These are phyloP conservation scores for Euphysa ruthae DNA, from an alignment of 30 jellyfish, hydroid and myxozoan genomes.

Conservation along the genomic window DNA sequence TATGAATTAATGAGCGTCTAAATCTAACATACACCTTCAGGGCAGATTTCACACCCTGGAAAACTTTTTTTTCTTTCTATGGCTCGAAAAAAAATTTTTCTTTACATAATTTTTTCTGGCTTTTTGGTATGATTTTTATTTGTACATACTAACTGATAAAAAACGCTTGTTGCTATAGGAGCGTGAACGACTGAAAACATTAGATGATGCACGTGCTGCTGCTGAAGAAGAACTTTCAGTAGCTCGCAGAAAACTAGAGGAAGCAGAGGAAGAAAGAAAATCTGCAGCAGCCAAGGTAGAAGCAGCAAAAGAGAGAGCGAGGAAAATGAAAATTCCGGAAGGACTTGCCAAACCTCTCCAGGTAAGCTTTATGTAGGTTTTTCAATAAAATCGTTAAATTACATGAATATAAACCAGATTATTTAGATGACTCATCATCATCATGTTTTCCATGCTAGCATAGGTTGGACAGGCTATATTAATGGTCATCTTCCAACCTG, in stretches of 20 bases:
- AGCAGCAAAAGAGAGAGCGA: slow-evolving; percentile 72
- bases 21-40: too few relatives aligned
- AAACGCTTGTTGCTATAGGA: slow-evolving; percentile 47
- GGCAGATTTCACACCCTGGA: too few relatives aligned
- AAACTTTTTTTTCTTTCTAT: too few relatives aligned
- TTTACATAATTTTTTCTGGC: too few relatives aligned
- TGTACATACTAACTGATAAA: too few relatives aligned
- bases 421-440: background rate
- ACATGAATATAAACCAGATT: background rate
- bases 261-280: slow-evolving; percentile 89
- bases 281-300: slow-evolving; percentile 94
- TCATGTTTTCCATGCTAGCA: too few relatives aligned
- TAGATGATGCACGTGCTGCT: slow-evolving; percentile 72
- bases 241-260: slow-evolving; percentile 76
- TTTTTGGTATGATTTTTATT: too few relatives aligned
- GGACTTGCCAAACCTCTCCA: slow-evolving; percentile 83
- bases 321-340: slow-evolving; percentile 73
- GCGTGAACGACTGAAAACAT: slow-evolving; percentile 60
- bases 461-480: too few relatives aligned
- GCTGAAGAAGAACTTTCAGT: slow-evolving; percentile 79
- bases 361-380: slow-evolving; percentile 5
- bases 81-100: too few relatives aligned
- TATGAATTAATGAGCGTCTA: too few relatives aligned
- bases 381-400: too few relatives aligned
- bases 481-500: too few relatives aligned